Conservation (phyloP, 2,113 vertebrate species). For the Saguinus imperator region DNA sequence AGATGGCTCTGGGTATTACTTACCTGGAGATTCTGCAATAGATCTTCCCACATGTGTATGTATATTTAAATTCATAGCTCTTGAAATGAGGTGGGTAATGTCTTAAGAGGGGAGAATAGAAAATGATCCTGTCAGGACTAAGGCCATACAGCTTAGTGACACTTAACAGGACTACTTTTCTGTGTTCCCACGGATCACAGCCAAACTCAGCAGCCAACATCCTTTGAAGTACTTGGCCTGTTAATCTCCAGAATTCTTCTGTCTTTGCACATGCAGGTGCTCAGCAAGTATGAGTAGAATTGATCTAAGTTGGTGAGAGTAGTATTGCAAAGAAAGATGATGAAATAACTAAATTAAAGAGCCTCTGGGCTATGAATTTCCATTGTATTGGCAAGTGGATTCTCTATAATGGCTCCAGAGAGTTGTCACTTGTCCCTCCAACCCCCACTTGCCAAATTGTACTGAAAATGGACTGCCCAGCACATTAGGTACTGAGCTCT, state of each 20-base stretch:
- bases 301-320: background rate
- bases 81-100: background rate
- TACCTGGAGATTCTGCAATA: background rate
- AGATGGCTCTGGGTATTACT: background rate
- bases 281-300: background rate
- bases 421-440: constrained; percentile 47
- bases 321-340: background rate
- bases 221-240: background rate
- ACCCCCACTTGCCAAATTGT: constrained; percentile 14
- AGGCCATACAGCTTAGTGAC: background rate
- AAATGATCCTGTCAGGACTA: background rate
- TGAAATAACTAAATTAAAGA: background rate
- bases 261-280: background rate
- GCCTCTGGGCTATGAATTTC: background rate
- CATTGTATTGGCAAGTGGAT: background rate
- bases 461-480: constrained; percentile 65
- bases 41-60: background rate
- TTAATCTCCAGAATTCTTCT: background rate
- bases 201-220: background rate
- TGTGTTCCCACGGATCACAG: background rate
- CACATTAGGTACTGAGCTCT: constrained; percentile 78
- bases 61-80: background rate
- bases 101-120: background rate
- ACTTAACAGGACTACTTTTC: background rate
- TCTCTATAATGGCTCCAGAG: background rate